phyloP scores from a whole-genome alignment of 2,797 vertebrate genomes.

The Schizopygopsis pylzovi region DNA sequence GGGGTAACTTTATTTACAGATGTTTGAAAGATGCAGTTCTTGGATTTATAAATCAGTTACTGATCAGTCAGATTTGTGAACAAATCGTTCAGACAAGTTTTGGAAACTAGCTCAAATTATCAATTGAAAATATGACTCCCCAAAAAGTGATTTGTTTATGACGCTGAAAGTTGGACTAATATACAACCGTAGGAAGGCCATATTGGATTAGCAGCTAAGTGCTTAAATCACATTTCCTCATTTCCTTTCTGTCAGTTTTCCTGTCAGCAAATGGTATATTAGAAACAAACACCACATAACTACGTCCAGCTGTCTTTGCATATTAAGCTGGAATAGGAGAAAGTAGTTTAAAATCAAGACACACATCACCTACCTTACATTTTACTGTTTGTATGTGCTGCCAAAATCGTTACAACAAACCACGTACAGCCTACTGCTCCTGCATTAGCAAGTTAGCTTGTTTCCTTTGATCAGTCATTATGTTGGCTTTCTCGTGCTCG shows the following conservation, averaged over 20 bases:
- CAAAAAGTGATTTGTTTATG: background rate
- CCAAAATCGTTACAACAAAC: background rate
- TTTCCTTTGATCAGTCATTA: conserved; percentile 43
- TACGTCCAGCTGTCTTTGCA: background rate
- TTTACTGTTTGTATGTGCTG: conserved; percentile 13
- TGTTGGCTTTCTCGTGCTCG: conserved; percentile 11
- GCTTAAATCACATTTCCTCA: background rate
- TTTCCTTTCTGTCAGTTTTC: background rate
- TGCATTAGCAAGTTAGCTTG: conserved; percentile 25
- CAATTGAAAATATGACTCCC: background rate
- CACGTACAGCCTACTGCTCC: background rate
- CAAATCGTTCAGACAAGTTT: background rate
- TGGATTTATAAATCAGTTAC: background rate
- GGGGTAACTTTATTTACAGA: background rate
- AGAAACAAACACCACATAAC: background rate
- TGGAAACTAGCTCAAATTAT: background rate
- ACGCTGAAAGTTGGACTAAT: background rate
- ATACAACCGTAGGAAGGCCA: background rate
- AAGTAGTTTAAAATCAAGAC: conserved; percentile 13
- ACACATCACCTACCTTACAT: background rate
- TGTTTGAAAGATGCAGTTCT: background rate
- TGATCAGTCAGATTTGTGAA: background rate
- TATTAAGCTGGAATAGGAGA: background rate
- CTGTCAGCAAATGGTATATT: background rate
- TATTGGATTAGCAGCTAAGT: background rate